phyloP scores from a whole-genome alignment of 2,113 vertebrate genomes.

The Melierax canorus region DNA sequence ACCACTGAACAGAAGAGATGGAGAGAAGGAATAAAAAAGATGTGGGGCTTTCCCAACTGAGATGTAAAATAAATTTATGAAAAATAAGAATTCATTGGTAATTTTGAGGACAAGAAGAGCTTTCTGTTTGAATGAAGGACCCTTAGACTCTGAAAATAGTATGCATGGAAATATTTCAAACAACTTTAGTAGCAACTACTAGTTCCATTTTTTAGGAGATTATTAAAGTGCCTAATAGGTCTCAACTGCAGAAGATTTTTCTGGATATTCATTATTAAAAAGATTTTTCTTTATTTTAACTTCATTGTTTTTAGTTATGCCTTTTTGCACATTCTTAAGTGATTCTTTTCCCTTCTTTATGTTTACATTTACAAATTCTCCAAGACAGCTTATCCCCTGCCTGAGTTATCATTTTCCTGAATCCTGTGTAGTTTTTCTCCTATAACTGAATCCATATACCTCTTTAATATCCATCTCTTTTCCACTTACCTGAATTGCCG shows the following conservation, averaged over 20 bases:
- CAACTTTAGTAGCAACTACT: neutral
- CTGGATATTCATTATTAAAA: neutral
- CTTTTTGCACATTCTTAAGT: neutral
- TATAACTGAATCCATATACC: neutral
- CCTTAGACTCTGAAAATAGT: neutral
- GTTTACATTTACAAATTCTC: neutral
- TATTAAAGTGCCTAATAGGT: neutral
- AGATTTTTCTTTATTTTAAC: neutral
- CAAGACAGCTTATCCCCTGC: neutral
- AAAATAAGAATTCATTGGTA: neutral
- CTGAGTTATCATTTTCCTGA: neutral
- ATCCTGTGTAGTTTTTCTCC: neutral
- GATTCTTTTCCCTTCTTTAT: neutral
- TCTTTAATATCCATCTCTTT: neutral
- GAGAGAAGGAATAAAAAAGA: neutral
- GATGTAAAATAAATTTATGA: neutral
- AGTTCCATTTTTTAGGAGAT: neutral
- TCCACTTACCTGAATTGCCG: neutral
- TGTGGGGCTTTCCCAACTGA: neutral
- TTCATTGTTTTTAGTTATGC: neutral
- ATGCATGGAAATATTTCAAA: neutral
- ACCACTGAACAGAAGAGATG: neutral
- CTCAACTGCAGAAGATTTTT: neutral
- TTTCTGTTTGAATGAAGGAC: neutral
- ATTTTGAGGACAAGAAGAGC: neutral